Evolutionary conservation across 2,888 invertebrate species (phyloP), one percentile per base, ranked within the genome.

Genomic region (Agrochola lychnidis): DNA sequence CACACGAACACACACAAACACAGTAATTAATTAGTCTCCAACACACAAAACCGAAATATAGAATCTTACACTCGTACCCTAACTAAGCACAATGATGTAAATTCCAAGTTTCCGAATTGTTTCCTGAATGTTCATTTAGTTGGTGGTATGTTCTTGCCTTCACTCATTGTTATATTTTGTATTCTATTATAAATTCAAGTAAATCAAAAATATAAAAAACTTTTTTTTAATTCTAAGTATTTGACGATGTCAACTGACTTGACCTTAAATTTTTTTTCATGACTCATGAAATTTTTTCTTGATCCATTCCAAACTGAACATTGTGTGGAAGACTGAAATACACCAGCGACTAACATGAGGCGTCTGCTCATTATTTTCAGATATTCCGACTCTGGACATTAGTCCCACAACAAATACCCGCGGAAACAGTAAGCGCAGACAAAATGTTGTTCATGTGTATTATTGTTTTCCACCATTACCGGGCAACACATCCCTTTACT

Each of bases 361-460:
- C 92, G 93, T 96, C 95, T 96, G 94, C 95, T 96, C 96, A 89
- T 96, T 96, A 89, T 95, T 96, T 96, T 96, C 96, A 96, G 96
- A 96, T 96, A 92, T 95, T 96, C 94, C 95, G 95, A 92, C 96
- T 96, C 93, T 96, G 96, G 96, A 95, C 95, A 90, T 96, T 96
- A 95, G 93, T 96, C 95, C 95, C 95, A 94, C 96, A 93, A 92
- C 95, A 95, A 94, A 94, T 94, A 92, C 93, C 95, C 94, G 96
- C 93, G 94, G 96, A 96, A 94, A 96, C 96, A 94, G 96, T 96
- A 96, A 96, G 96, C 96, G 95, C 95, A 93, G 95, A 93, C 94
- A 90, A 82, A 94, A 94, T 96, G 94, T 96, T 96, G 95, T 96
- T 94, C 92, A 93, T 95, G 96, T 96, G 95, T 95, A 94, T 94